Evolutionary conservation across 2,888 invertebrate species (phyloP).

Genomic region (Drosophila infuscata): DNA sequence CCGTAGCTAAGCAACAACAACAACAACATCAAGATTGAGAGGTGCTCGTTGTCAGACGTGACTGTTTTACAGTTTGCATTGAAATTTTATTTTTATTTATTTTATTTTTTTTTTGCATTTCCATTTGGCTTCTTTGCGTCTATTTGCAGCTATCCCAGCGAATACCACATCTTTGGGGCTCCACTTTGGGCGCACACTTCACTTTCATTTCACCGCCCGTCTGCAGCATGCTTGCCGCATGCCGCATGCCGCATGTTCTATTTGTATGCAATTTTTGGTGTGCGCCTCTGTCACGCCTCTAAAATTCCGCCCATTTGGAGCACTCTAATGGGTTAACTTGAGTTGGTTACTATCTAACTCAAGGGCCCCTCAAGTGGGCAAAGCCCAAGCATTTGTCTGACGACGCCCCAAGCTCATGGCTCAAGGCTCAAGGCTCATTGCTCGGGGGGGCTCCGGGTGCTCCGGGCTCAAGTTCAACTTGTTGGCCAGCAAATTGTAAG

Average conservation of each 20-base stretch:
- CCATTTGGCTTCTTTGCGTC: conserved; percentile 45
- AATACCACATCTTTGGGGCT: conserved; percentile 25
- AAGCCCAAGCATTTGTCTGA: conserved; percentile 75
- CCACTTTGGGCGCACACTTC: conserved; percentile 10
- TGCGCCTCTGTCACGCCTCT: conserved; percentile 2
- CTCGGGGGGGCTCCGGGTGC: neutral
- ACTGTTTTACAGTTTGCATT: conserved; percentile 67
- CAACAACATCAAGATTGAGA: conserved; percentile 22
- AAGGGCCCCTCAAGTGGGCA: conserved; percentile 69
- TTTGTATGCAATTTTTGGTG: conserved; percentile 53
- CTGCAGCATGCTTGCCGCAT: neutral
- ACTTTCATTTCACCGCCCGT: conserved; percentile 20
- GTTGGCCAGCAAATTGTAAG: conserved; percentile 71
- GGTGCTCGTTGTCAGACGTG: conserved; percentile 56
- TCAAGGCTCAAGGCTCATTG: conserved; percentile 9
- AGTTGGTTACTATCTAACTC: conserved; percentile 74
- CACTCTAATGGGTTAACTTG: conserved; percentile 81
- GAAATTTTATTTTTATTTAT: conserved; percentile 52
- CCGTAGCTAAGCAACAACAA: conserved; percentile 62
- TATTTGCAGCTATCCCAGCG: conserved; percentile 20
- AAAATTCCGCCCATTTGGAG: conserved; percentile 14
- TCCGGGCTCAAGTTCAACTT: conserved; percentile 71
- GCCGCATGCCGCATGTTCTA: conserved; percentile 6
- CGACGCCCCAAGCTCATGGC: conserved; percentile 50
- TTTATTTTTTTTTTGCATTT: conserved; percentile 61